Base-by-base conservation (phyloP, 2,113 vertebrate genomes). In the Spermophilus dauricus region DNA sequence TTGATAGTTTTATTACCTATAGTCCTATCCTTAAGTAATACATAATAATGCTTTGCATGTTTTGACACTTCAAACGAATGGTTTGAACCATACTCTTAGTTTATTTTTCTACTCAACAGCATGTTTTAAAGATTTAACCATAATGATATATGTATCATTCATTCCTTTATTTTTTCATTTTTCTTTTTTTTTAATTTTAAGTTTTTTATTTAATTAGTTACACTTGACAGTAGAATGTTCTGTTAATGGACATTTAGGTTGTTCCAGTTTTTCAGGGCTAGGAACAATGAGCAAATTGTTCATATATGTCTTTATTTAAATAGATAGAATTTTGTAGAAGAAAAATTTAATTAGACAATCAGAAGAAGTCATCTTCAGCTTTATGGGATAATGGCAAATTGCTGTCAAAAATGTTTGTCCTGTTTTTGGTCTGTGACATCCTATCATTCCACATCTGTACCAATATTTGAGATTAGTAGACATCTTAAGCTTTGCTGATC, bases 401-500 rank as follows among this genome's bases (percentile, higher is more conserved):
- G 61, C 32, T 14, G 12, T 58, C 30, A 1, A 26, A 34, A 32
- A 32, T 13, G 30, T 0, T 11, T 2, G 14, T 8, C 10, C 45
- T 24, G 2, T 3, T 11, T 7, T 18, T 32, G 10, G 39, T 22
- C 78, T 45, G 2, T 65, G 20, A 18, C 2, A 13, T 17, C 56
- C 34, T n/a, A 34, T 2, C 17, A 0, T 2, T 6, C 37, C n/a
- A 17, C 70, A 3, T 5, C 30, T 0, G 0, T 22, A 1, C 39
- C 28, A 0, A 0, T 1, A 0, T 0, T 13, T 3, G 17, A 5
- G n/a, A 2, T 7, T 1, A 9, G 37, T 2, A 2, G 78, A 18
- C 3, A 13, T 73, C 45, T 32, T 8, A 39, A 30, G 26, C 6
- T 1, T n/a, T 32, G 22, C 14, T 4, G 3, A 51, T 13, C 56